Base-by-base conservation (phyloP, 1,140 invertebrate species). In the Oryctes rhinoceros region DNA sequence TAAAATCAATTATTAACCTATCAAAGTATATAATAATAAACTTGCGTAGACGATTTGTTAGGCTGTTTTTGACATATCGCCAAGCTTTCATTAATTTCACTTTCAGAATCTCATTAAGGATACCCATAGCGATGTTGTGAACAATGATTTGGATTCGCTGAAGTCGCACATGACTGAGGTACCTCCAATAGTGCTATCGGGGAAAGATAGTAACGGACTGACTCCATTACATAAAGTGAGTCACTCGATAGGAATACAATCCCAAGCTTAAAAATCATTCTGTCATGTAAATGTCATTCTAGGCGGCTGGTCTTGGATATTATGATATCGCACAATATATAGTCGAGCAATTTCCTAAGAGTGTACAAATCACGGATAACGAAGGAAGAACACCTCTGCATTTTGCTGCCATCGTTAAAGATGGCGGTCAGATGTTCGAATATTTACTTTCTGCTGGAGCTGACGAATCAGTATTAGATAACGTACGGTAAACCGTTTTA, bases 371-470 rank as follows among this genome's bases (percentile, higher is more conserved):
- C 6, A 88, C 89, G 44, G 96, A 97, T 85, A 92, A 93, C 81
- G 94, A 96, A 79, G 96, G 96, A 18, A 92, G 96, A 82, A 98
- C 96, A 3, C 93, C 98, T 0, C 87, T 99, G 47, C 98, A 99
- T 89, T 98, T 96, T 84, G 94, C 97, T 0, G 95, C 96, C 4
- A 90, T 92, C 11, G 88, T 92, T 53, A 93, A 93, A 84, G 94
- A 94, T 83, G 91, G 93, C 53, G 91, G 92, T 80, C 87, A 91
- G 79, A 92, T 92, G 79, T 97, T 94, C 83, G 92, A 94, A 82
- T 91, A 94, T 53, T 88, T 97, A 0, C 87, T 94, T 1, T 90
- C 93, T 81, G 87, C 92, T 24, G 96, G 96, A 35, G 94, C 95
- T 6, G 94, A 96, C 83, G 92, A 95, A 86, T 92, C 91, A 80